Conservation (phyloP, 2,113 vertebrate species). For the Chloebia gouldiae region DNA sequence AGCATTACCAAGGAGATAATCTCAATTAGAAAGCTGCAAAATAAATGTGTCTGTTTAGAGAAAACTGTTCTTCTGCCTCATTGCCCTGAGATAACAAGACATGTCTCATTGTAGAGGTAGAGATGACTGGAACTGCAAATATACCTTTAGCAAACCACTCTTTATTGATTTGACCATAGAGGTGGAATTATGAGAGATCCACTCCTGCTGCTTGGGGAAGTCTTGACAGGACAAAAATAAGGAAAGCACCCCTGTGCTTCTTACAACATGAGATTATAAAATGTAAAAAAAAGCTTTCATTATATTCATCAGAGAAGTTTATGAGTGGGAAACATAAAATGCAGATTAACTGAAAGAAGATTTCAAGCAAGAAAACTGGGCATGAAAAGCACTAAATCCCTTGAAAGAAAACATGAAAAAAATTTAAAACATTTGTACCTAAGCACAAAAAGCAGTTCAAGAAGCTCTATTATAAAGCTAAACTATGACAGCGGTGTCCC, state of each 20-base stretch:
- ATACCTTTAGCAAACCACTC: neutral
- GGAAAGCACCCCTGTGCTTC: neutral
- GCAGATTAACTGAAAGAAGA: neutral
- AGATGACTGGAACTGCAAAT: neutral
- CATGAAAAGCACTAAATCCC: neutral
- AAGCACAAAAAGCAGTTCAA: neutral
- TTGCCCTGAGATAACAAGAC: neutral
- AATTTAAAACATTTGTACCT: neutral
- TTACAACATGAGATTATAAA: neutral
- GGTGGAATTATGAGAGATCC: neutral
- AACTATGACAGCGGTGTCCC: rapidly evolving
- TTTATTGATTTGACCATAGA: neutral
- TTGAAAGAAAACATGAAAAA: neutral
- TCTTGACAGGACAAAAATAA: neutral
- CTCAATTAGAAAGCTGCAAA: neutral
- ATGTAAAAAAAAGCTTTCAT: neutral
- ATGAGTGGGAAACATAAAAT: neutral
- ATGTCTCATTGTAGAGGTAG: neutral
- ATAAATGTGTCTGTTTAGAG: neutral
- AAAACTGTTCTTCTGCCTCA: neutral
- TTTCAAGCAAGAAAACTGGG: neutral
- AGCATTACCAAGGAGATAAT: neutral
- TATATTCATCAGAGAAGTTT: neutral
- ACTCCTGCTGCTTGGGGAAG: neutral
- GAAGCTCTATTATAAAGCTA: neutral